Conservation (phyloP, 1,140 invertebrate species). For the Teleogryllus occipitalis region DNA sequence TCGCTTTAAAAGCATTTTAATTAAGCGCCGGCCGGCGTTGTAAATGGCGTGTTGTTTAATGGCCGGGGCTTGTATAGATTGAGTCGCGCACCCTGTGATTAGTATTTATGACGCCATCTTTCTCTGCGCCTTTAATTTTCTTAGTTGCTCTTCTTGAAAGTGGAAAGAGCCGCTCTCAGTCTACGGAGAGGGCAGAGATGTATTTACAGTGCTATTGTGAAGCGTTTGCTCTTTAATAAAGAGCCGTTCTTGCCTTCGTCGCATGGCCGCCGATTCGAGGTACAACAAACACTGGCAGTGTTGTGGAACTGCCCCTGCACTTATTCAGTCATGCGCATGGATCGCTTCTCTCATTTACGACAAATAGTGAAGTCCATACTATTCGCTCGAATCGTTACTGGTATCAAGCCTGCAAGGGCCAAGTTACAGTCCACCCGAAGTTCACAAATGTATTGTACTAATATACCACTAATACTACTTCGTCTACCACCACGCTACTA, state of each 20-base stretch:
- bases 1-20: constrained; percentile 5
- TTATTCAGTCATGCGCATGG: too few species aligned
- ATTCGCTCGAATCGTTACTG: too few species aligned
- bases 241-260: too few species aligned
- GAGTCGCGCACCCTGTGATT: neutral
- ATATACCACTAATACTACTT: neutral
- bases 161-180: neutral
- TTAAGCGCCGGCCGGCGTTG: neutral
- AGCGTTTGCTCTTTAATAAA: neutral
- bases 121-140: neutral
- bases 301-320: too few species aligned
- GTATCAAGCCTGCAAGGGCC: too few species aligned
- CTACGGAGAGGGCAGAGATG: neutral
- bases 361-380: too few species aligned
- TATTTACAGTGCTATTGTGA: neutral
- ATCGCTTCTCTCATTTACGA: too few species aligned
- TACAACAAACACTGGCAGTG: too few species aligned
- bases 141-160: neutral
- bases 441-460: too few species aligned
- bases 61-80: constrained; percentile 3
- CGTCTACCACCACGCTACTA: neutral
- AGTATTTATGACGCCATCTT: neutral
- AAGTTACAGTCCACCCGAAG: too few species aligned
- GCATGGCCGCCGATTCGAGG: too few species aligned
- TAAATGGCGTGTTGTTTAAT: constrained; percentile 5